Base-by-base conservation (phyloP, 2,888 invertebrate genomes). In the Lasioglossum marginatum region DNA sequence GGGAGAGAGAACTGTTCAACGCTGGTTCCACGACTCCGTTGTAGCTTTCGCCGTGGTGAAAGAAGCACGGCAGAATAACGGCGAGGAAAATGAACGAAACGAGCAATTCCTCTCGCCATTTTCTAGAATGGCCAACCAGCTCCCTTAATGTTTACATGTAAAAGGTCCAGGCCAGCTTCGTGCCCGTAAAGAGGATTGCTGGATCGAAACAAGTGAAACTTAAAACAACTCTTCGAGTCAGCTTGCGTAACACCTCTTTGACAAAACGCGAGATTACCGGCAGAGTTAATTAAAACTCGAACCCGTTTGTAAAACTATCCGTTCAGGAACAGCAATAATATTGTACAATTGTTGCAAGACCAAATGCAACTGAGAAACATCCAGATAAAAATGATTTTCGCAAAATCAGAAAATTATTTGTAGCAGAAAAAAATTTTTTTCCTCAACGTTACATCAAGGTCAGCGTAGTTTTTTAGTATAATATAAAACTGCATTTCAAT, bases 71-170 rank as follows among this genome's bases (percentile, higher is more conserved):
- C 23, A 72, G 76, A 83, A 83, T 81, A 83, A 83, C 72, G 52
- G 63, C 81, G 76, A 60, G 60, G 76, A 75, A 81, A 83, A 83
- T 81, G 83, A 83, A 81, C 76, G 76, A 75, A 71, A 63, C 79
- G 68, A 79, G 40, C 81, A 48, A 76, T 81, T 66, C 63, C 43
- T 71, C 63, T 74, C 52, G 27, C 23, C 16, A n/a, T 37, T 37
- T 40, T 70, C 68, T 31, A 37, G 40, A 12, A 31, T 40, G 16
- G 14, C 16, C 34, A 75, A 34, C n/a, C 23, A 71, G 52, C 76
- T 66, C 34, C 63, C 81, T 45, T n/a, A 72, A 81, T 83, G 76
- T 81, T 81, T 76, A 76, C 81, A 81, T 81, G 81, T 76, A 66
- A 81, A 81, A 71, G 70, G 81, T 16, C 57, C 37, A 12, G 57